These are phyloP conservation scores for Gerris buenoi DNA, from an alignment of 1,140 invertebrate genomes.

Conservation along the genomic window DNA sequence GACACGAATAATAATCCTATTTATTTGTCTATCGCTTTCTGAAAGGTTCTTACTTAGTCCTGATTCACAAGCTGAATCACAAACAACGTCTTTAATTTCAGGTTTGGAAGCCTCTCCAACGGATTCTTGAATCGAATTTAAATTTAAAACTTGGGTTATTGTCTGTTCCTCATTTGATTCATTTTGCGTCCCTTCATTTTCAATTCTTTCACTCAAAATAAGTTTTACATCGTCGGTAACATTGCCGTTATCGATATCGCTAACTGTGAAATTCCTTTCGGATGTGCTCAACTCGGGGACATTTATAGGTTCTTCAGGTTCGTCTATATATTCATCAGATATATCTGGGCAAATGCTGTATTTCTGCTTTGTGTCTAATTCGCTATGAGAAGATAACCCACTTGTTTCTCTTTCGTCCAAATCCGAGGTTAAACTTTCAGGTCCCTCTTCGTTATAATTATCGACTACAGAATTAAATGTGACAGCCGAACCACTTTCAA, in stretches of 20 bases:
- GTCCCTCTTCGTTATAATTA: background rate
- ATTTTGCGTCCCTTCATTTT: too few relatives aligned
- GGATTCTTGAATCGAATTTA: too few relatives aligned
- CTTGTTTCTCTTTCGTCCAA: background rate
- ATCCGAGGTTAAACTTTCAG: background rate
- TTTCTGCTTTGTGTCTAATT: background rate
- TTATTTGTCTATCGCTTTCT: background rate
- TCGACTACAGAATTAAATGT: background rate
- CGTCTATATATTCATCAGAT: background rate
- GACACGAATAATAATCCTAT: background rate
- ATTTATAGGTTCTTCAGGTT: background rate
- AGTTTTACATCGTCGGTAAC: background rate
- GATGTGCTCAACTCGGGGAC: too few relatives aligned
- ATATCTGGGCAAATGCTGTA: background rate
- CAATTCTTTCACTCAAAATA: too few relatives aligned
- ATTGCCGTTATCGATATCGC: background rate
- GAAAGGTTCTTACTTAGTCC: background rate
- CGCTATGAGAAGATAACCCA: background rate
- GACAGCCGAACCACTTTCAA: background rate
- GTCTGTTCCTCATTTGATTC: background rate
- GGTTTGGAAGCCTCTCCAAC: too few relatives aligned
- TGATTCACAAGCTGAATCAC: background rate
- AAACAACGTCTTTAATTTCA: background rate
- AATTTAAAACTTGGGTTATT: background rate
- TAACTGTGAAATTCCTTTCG: background rate